A percentile compares a stretch with the other conserved stretches of the same genome.
phyloP scores from a whole-genome alignment of 2,888 invertebrate genomes.

The Galeruca laticollis region DNA sequence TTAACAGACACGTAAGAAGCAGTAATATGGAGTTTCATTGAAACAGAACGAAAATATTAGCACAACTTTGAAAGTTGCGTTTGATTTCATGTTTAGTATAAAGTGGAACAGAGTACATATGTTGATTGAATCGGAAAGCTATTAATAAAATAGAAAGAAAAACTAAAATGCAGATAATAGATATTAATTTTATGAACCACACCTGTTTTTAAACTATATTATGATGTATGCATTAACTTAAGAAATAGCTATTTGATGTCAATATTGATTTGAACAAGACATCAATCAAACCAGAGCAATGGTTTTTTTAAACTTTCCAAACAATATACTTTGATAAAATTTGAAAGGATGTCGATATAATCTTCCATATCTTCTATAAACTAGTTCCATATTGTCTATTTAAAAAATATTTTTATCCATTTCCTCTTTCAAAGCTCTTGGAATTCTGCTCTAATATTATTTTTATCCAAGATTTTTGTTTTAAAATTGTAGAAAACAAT shows the following conservation, averaged over 20 bases:
- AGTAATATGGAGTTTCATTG: background rate
- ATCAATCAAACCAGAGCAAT: background rate
- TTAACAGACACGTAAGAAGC: background rate
- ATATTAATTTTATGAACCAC: conserved; percentile 4
- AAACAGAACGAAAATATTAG: background rate
- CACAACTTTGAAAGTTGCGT: background rate
- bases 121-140: background rate
- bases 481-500: no score
- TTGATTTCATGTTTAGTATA: background rate
- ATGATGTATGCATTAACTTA: background rate
- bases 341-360: background rate
- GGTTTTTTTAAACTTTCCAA: background rate
- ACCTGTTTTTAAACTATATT: background rate
- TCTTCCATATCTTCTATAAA: background rate
- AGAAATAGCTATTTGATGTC: background rate
- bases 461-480: no score
- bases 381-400: no score
- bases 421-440: no score
- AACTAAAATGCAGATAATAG: background rate
- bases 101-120: background rate
- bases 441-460: no score
- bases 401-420: no score
- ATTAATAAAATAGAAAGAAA: background rate
- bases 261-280: background rate
- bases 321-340: background rate